Evolutionary conservation across 2,888 invertebrate species (phyloP).

Genomic region (Theretra japonica): DNA sequence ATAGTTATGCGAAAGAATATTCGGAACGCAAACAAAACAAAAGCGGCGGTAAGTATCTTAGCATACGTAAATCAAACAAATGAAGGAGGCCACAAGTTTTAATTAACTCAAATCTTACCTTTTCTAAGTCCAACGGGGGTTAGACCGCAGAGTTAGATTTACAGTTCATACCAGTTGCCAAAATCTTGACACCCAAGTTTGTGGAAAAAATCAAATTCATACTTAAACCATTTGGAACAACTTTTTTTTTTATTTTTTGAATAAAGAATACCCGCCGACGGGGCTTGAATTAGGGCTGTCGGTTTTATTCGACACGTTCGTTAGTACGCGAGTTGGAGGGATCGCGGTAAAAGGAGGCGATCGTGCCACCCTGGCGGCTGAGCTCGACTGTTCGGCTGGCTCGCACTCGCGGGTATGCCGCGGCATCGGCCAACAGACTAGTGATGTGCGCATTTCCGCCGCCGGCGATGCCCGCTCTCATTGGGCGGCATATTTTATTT

Average conservation of each 20-base stretch:
- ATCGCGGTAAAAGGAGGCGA: constrained; percentile 17
- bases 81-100: constrained; percentile 38
- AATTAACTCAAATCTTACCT: constrained; percentile 55
- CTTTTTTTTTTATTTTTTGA: constrained; percentile 7
- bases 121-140: constrained; percentile 42
- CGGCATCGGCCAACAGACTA: constrained; percentile 36
- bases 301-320: constrained; percentile 32
- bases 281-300: neutral
- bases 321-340: constrained; percentile 38
- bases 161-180: constrained; percentile 49
- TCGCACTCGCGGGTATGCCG: constrained; percentile 15
- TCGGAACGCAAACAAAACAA: constrained; percentile 15
- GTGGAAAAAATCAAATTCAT: constrained; percentile 47
- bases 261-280: neutral
- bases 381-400: constrained; percentile 29
- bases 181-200: constrained; percentile 53
- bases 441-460: constrained; percentile 53
- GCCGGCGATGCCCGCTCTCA: neutral
- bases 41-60: neutral
- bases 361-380: constrained; percentile 29
- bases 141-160: constrained; percentile 47
- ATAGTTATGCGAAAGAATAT: neutral
- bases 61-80: constrained; percentile 21
- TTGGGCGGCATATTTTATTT: neutral
- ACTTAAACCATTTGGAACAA: neutral